These are phyloP conservation scores for Saturnia japonica DNA, from an alignment of 2,888 invertebrate species.

Conservation along the genomic window DNA sequence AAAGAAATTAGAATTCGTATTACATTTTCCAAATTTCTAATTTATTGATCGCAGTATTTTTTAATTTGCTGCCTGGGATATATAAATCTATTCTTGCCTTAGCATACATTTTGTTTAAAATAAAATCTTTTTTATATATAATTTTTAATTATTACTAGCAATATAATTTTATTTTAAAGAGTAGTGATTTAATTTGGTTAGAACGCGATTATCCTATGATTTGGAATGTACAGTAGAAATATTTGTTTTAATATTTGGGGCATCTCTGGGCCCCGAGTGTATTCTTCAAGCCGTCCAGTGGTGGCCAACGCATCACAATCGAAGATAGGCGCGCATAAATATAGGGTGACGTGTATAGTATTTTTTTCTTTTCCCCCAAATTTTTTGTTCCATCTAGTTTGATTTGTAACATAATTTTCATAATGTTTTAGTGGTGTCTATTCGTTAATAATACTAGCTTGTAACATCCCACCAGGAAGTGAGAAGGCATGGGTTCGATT, in stretches of 20 bases:
- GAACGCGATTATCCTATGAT: neutral
- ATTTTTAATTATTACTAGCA: too few relatives aligned
- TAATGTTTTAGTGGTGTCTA: neutral
- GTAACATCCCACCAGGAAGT: neutral
- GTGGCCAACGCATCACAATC: slow-evolving; percentile 12
- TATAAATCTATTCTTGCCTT: too few relatives aligned
- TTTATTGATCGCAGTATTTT: too few relatives aligned
- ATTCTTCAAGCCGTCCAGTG: neutral
- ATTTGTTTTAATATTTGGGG: neutral
- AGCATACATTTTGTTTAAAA: too few relatives aligned
- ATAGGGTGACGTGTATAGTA: slow-evolving; percentile 29
- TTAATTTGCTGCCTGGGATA: too few relatives aligned
- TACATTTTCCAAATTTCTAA: too few relatives aligned
- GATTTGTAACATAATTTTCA: slow-evolving; percentile 3
- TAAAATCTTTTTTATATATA: too few relatives aligned
- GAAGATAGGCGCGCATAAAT: slow-evolving; percentile 17
- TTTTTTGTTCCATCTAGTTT: neutral
- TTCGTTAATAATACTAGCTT: neutral
- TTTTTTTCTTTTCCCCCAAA: neutral
- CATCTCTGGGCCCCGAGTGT: neutral
- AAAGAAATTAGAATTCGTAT: too few relatives aligned
- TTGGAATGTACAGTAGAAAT: neutral
- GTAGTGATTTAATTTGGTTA: too few relatives aligned
- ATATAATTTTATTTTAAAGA: too few relatives aligned
- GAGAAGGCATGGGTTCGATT: neutral